These are phyloP conservation scores for Falco peregrinus DNA, from an alignment of 2,797 vertebrate species.

Conservation along the genomic window DNA sequence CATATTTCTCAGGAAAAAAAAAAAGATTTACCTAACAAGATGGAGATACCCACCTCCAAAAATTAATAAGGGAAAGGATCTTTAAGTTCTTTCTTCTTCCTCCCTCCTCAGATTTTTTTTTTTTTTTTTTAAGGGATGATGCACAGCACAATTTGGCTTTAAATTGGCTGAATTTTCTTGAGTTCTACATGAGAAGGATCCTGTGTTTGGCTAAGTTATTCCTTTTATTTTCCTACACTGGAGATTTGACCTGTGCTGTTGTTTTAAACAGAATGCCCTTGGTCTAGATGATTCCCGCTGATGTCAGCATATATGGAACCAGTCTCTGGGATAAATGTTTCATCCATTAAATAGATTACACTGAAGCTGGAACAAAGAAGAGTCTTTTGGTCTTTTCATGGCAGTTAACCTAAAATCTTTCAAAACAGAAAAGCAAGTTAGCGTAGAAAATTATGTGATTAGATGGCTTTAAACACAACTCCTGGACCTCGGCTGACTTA, in stretches of 20 bases:
- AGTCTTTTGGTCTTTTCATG: neutral
- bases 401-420: neutral
- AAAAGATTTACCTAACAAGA: neutral
- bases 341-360: neutral
- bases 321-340: neutral
- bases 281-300: neutral
- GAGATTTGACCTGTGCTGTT: neutral
- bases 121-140: fast-evolving
- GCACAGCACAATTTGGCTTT: neutral
- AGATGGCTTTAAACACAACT: neutral
- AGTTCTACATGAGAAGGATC: neutral
- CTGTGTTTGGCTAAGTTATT: neutral
- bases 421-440: neutral
- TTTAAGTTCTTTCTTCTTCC: neutral
- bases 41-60: neutral
- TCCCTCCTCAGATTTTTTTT: neutral
- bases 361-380: neutral
- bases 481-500: neutral
- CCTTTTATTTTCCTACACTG: neutral
- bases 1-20: neutral
- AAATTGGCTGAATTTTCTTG: neutral
- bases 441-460: neutral
- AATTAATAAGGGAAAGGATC: neutral
- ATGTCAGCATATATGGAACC: fast-evolving
- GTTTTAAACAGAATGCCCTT: neutral